A percentile compares a stretch with the other conserved stretches of the same genome.
phyloP scores from a whole-genome alignment of 2,113 vertebrate genomes.

The Bubo scandiacus region DNA sequence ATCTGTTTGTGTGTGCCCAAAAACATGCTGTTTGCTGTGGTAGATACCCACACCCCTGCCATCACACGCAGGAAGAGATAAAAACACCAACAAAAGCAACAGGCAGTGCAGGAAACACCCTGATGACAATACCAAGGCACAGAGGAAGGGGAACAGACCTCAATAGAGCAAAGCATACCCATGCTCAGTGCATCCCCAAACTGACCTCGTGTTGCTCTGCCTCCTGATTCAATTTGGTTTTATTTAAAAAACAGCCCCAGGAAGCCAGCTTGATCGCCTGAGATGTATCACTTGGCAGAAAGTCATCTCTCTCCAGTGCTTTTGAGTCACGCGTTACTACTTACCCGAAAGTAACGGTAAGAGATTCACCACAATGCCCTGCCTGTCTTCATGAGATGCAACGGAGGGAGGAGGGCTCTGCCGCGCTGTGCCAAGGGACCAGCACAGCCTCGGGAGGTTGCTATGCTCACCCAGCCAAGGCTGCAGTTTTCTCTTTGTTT shows the following conservation, averaged over 20 bases:
- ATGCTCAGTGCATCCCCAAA: neutral
- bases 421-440: accelerated
- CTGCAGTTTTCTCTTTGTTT: neutral
- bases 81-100: neutral
- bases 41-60: neutral
- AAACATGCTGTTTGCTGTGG: neutral
- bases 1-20: neutral
- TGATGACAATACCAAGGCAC: neutral
- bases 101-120: conserved; percentile 38
- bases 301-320: neutral
- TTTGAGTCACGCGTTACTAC: neutral
- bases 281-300: neutral
- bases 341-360: neutral
- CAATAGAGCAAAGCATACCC: neutral
- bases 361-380: neutral
- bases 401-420: neutral
- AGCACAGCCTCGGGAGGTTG: neutral
- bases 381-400: neutral
- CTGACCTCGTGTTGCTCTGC: neutral
- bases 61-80: conserved; percentile 3
- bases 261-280: neutral
- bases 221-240: neutral
- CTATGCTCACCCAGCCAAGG: neutral
- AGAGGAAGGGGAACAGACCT: neutral
- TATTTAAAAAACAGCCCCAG: neutral